Evolutionary conservation across 2,113 vertebrate genomes (phyloP).

Genomic region (Entelurus aequoreus): DNA sequence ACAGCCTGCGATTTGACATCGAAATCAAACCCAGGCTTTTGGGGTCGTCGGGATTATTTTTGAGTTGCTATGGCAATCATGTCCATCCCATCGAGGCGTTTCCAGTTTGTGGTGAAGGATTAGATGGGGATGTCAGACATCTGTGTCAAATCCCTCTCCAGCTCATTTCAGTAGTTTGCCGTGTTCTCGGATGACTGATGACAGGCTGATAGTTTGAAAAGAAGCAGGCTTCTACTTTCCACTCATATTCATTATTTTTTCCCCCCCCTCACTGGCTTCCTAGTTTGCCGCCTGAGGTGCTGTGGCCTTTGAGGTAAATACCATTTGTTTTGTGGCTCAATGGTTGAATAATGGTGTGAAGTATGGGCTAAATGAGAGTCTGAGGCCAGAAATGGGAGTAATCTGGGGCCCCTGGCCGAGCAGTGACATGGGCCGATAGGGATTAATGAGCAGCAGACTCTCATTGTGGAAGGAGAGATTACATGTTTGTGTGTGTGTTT

Average conservation of each 20-base stretch:
- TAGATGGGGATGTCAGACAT: conserved; percentile 64
- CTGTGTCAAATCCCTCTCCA: conserved; percentile 62
- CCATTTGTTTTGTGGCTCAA: conserved; percentile 67
- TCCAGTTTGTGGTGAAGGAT: conserved; percentile 52
- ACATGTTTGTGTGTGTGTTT: conserved; percentile 32
- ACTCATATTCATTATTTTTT: conserved; percentile 34
- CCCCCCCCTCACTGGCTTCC: conserved; percentile 8
- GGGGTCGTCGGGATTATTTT: conserved; percentile 54
- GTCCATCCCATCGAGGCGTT: conserved; percentile 31
- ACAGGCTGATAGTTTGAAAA: conserved; percentile 38
- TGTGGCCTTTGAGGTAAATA: conserved; percentile 67
- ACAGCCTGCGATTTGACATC: conserved; percentile 43
- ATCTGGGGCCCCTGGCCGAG: conserved; percentile 63
- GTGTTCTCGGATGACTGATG: conserved; percentile 56
- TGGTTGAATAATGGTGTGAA: conserved; percentile 71
- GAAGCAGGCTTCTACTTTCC: conserved; percentile 44
- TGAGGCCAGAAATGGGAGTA: conserved; percentile 60
- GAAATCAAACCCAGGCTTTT: conserved; percentile 54
- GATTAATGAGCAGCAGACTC: conserved; percentile 67
- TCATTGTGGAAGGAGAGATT: conserved; percentile 25
- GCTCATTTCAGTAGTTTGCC: conserved; percentile 54
- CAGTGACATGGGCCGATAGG: conserved; percentile 66
- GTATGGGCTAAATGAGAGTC: conserved; percentile 71
- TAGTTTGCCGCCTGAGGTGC: conserved; percentile 28
- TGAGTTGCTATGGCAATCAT: conserved; percentile 54